These are phyloP conservation scores for Cenopis cana DNA, from an alignment of 2,888 invertebrate genomes.

Conservation along the genomic window DNA sequence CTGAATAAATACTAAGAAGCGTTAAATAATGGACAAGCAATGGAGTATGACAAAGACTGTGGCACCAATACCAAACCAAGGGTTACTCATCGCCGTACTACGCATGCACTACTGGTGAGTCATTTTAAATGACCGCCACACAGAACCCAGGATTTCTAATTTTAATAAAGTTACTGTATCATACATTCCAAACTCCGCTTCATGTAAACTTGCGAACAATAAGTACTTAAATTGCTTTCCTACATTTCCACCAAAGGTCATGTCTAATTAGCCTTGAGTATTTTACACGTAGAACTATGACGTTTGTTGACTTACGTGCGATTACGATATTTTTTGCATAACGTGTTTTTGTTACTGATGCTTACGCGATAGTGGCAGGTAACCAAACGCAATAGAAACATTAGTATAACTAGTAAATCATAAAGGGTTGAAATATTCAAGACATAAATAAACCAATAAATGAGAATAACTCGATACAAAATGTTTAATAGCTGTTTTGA, in stretches of 20 bases:
- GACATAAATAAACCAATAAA: neutral
- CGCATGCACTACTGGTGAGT: slow-evolving; percentile 55
- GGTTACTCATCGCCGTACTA: slow-evolving; percentile 71
- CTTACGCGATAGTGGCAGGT: neutral
- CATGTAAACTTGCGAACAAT: neutral
- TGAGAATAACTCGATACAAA: too few relatives aligned
- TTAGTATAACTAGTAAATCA: too few relatives aligned
- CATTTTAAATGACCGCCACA: slow-evolving; percentile 3
- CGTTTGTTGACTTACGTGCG: neutral
- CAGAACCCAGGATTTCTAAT: neutral
- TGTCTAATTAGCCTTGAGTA: neutral
- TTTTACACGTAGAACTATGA: slow-evolving; percentile 11
- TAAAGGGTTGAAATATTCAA: too few relatives aligned
- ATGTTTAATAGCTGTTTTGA: neutral
- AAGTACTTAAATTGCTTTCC: neutral
- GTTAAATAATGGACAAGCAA: slow-evolving; percentile 16
- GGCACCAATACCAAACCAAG: slow-evolving; percentile 42
- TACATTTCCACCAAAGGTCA: neutral
- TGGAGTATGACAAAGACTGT: slow-evolving; percentile 49
- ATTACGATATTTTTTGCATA: neutral
- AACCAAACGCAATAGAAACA: too few relatives aligned
- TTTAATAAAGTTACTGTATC: neutral
- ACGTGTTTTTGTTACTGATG: neutral
- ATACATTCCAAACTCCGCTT: neutral
- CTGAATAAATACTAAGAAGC: slow-evolving; percentile 38